Base-by-base conservation (phyloP, 2,797 vertebrate genomes). In the Oryzias dopingdopingensis region DNA sequence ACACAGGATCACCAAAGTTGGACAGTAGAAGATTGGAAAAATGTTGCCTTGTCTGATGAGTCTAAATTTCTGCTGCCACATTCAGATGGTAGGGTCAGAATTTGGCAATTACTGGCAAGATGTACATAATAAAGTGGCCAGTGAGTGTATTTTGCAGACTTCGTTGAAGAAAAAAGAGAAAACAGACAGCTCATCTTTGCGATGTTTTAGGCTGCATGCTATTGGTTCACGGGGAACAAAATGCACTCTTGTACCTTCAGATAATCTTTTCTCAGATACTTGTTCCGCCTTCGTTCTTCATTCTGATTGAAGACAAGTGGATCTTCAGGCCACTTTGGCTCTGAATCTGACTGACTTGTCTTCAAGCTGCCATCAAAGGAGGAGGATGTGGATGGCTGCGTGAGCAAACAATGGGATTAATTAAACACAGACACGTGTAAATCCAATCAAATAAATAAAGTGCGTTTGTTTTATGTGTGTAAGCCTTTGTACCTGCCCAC, bases 241-340 rank as follows among this genome's bases (percentile, higher is more conserved):
- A 32, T 2, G 6, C 45, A 5, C 0, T 14, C 16, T 41, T 46
- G 6, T 88, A 98, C 97, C 94, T 98, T 99, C 37, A 99, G 91
- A 82, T 98, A 98, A 16, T 99, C 97, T 81, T 96, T 98, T 73
- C 96, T 92, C 60, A 97, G 92, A 72, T 98, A 96, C 77, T 98
- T 99, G 84, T 92, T 96, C 67, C 93, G 90, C 70, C 93, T 92
- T 15, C 95, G 93, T 44, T 98, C 96, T 83, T 99, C 96, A 23
- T 91, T 95, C 83, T 96, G 96, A 90, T 95, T 96, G 48, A 96
- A 92, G 29, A 96, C 84, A 24, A 94, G 94, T 2, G 95, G 94
- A 58, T 94, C 80, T 66, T 96, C 94, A 1, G 94, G 93, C 95
- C 96, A 98, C 0, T 86, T 93, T 23, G 93, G 92, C 37, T 95